Evolutionary conservation across 2,797 vertebrate species (phyloP).

Genomic region (Agapornis canus): DNA sequence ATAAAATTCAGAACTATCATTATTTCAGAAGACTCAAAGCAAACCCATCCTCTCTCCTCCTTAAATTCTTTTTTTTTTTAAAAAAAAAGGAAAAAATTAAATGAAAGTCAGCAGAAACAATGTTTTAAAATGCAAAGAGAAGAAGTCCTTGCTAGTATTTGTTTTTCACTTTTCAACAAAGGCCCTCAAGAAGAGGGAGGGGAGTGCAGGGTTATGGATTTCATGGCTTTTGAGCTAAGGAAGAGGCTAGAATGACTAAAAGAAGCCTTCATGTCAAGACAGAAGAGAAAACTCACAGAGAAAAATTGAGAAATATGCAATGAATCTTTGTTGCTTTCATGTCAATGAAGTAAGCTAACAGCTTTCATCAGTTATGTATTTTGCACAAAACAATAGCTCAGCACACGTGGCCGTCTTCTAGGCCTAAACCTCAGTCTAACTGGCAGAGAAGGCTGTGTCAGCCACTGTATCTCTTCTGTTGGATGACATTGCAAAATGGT

Average conservation of each 20-base stretch:
- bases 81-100: neutral
- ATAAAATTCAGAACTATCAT: neutral
- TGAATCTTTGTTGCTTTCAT: neutral
- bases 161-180: constrained; percentile 11
- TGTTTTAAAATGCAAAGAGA: constrained; percentile 9
- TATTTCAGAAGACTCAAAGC: neutral
- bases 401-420: neutral
- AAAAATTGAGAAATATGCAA: neutral
- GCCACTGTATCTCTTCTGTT: neutral
- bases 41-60: neutral
- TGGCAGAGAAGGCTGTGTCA: neutral
- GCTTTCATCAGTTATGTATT: neutral
- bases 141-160: neutral
- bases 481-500: neutral
- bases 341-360: neutral
- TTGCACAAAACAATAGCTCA: neutral
- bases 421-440: neutral
- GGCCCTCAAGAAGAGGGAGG: neutral
- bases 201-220: neutral
- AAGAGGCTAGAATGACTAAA: neutral
- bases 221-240: neutral
- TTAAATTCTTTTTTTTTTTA: neutral
- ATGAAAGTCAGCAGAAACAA: neutral
- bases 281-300: neutral
- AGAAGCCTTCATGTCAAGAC: neutral